A percentile compares a stretch with the other conserved stretches of the same genome.
These are phyloP conservation scores for Tribolium castaneum DNA, from an alignment of 1,140 invertebrate genomes.

Conservation along the genomic window DNA sequence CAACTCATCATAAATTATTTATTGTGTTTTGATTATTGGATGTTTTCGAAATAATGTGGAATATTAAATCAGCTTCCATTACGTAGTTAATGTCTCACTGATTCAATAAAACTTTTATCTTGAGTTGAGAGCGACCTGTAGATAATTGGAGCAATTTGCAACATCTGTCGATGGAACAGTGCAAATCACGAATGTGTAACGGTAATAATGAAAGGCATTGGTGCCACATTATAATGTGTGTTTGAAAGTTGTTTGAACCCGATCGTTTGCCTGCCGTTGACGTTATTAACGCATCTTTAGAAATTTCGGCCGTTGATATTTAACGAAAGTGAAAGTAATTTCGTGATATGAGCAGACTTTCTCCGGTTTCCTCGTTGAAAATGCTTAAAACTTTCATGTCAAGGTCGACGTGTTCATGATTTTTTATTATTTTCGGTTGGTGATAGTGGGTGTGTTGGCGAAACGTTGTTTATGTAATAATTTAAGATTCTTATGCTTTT, in stretches of 20 bases:
- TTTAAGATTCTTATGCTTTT: not conserved
- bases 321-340: conserved; percentile 28
- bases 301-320: conserved; percentile 17
- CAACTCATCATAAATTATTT: not conserved
- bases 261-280: not conserved
- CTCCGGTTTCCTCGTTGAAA: conserved; percentile 8
- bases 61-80: not conserved
- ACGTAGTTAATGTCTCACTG: not conserved
- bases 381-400: conserved; percentile 11
- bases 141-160: conserved; percentile 10
- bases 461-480: conserved; percentile 22
- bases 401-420: conserved; percentile 8
- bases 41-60: not conserved
- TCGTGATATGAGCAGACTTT: not conserved
- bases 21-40: not conserved
- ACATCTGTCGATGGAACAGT: conserved; percentile 6
- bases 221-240: not conserved
- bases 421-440: conserved; percentile 19
- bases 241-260: conserved; percentile 12
- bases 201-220: conserved; percentile 41
- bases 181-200: conserved; percentile 29
- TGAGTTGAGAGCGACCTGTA: not conserved
- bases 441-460: not conserved
- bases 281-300: not conserved
- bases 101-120: too few species aligned